Evolutionary conservation across 1,140 invertebrate genomes (phyloP), one percentile per base, ranked within the genome.

Genomic region (Hirudo medicinalis): DNA sequence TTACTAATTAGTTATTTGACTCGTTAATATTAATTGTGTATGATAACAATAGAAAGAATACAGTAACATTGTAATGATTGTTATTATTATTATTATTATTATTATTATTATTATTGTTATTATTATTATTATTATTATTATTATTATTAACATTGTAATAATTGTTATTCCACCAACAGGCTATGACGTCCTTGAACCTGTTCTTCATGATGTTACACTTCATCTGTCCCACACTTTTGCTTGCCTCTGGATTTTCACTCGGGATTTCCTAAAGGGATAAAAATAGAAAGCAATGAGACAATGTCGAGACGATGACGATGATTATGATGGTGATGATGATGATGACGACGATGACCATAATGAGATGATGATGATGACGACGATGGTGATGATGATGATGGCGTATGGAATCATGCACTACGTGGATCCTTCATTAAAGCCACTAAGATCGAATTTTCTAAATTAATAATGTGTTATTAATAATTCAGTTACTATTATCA

Each of bases 141-240:
- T n/a, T n/a, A n/a, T n/a, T n/a, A n/a, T 19, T 32, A 32, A 63
- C 1, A 11, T 49, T 11, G 15, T 49, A 49, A 49, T 49, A n/a
- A 22, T 8, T 22, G 17, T 4, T 22, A 63, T 11, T 15, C 8
- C 22, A 63, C 57, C 29, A 13, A 63, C 57, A 63, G 2, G 57
- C 57, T 15, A 63, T 63, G 57, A 63, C 57, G 17, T 63, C 57
- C 20, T 63, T 63, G 57, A 63, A 63, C 19, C 57, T 63, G 29
- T 63, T 63, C 29, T 63, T 63, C 22, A 32, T 63, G 29, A 63
- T 63, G 57, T 63, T 63, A n/a, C 22, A 63, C 19, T 13, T 25
- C 22, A 25, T 63, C 6, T 22, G 22, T 0, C 57, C 57, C 4
- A 32, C 20, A 13, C 3, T 63, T 63, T 63, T 63, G 0, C 4